Conservation (phyloP, 2,888 invertebrate genomes). For the Thereva nobilitata region DNA sequence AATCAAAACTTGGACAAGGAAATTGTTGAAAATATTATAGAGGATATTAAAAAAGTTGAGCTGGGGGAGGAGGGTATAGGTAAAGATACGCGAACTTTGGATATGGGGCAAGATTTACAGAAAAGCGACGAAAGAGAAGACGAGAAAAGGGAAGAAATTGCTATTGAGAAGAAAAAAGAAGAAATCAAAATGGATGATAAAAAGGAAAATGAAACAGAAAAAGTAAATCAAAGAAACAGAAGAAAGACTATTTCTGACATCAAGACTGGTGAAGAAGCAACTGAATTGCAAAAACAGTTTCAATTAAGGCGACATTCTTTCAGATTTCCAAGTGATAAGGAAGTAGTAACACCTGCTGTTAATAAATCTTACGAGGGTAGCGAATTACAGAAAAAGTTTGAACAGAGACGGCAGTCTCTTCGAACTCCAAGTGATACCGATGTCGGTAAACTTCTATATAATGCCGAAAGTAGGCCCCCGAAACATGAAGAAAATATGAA, state of each 20-base stretch:
- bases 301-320: no score
- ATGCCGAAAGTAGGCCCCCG: conserved; percentile 46
- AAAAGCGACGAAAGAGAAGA: no score
- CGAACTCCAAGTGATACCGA: conserved; percentile 44
- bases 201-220: background rate
- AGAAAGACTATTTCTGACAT: background rate
- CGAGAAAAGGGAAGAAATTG: no score
- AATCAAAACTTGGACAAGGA: background rate
- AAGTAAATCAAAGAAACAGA: background rate
- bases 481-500: conserved; percentile 47
- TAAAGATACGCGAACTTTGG: no score
- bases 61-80: background rate
- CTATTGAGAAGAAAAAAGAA: background rate
- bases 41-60: conserved; percentile 3
- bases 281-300: background rate
- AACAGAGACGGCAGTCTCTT: background rate
- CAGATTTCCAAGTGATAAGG: no score
- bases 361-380: background rate
- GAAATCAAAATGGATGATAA: background rate
- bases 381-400: background rate
- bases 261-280: background rate
- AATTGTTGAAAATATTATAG: background rate
- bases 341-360: no score
- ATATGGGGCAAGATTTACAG: no score
- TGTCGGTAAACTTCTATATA: conserved; percentile 49